Base-by-base conservation (phyloP, 2,888 invertebrate species). In the Archaeoteleia sp. region DNA sequence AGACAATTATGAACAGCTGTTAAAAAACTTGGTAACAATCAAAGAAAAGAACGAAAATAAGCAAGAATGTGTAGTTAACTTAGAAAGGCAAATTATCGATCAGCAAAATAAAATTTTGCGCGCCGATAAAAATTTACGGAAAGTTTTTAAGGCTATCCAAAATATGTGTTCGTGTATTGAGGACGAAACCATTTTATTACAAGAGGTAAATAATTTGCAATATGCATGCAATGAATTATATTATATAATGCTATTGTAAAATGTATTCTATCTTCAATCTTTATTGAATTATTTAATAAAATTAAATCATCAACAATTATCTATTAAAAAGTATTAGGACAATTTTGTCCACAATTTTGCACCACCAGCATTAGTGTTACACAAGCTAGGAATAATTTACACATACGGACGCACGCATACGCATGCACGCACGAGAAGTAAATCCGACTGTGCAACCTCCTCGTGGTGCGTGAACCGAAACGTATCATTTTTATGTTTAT, bases 71-170 rank as follows among this genome's bases (percentile, higher is more conserved):
- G 65, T 82, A 0, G 55, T 60, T 6, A 75, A 74, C 14, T 61
- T 86, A 5, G 82, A 85, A 23, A 78, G 77, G 55, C 86, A 86
- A 55, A 78, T 85, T 23, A 73, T 62, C 1, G 85, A 86, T 1
- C 86, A 88, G 71, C 78, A 82, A 32, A 83, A 83, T 55, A 88
- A 88, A 78, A 78, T 88, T 45, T 74, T 77, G 1, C 80, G 88
- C 68, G 86, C 88, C 0, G 86, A 87, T 23, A 84, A 82, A 57
- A 86, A 83, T 65, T 74, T 88, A 9, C 83, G 81, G 23, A 85
- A 79, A 66, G 74, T 85, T 5, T 78, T 84, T 29, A 87, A 85
- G 68, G 86, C 86, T 39, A 79, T 88, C 27, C 79, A 80, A 32
- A 78, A 75, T 10, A 74, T 75, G 34, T 80, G 77, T 27, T 51